Conservation (phyloP, 2,888 invertebrate genomes). For the Prenolepis imparis region DNA sequence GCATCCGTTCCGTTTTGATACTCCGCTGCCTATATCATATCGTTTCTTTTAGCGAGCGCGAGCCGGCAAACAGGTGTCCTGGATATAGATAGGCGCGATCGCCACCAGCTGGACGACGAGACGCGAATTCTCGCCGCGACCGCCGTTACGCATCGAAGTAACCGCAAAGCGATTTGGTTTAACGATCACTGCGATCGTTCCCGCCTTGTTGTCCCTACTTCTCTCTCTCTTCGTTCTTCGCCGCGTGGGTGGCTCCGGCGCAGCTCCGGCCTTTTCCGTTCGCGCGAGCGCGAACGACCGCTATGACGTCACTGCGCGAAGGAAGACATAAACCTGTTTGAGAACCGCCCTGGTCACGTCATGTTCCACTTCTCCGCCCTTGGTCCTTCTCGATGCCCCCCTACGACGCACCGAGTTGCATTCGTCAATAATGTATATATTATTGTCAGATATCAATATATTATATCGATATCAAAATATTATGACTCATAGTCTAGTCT, state of each 20-base stretch:
- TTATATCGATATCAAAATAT: not conserved
- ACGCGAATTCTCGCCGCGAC: constrained; percentile 70
- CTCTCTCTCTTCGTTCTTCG: not conserved
- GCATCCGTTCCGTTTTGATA: not conserved
- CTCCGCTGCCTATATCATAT: not conserved
- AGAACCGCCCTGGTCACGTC: not conserved
- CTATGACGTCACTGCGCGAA: constrained; percentile 69
- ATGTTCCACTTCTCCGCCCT: not conserved
- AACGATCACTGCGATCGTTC: constrained; percentile 41
- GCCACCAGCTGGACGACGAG: constrained; percentile 57
- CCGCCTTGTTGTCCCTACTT: not conserved
- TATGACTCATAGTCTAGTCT: no score
- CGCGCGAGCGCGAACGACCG: constrained; percentile 52
- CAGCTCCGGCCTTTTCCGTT: not conserved
- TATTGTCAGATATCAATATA: not conserved
- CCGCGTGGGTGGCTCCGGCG: constrained; percentile 43
- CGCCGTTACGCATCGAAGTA: constrained; percentile 70
- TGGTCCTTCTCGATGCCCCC: not conserved
- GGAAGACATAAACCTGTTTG: constrained; percentile 33
- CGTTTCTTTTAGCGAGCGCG: not conserved
- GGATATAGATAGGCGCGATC: not conserved
- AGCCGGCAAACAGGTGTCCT: not conserved
- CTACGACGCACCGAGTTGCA: not conserved
- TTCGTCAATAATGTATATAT: not conserved
- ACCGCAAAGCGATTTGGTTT: constrained; percentile 73